Conservation (phyloP, 2,113 vertebrate species). For the Ictidomys tridecemlineatus region DNA sequence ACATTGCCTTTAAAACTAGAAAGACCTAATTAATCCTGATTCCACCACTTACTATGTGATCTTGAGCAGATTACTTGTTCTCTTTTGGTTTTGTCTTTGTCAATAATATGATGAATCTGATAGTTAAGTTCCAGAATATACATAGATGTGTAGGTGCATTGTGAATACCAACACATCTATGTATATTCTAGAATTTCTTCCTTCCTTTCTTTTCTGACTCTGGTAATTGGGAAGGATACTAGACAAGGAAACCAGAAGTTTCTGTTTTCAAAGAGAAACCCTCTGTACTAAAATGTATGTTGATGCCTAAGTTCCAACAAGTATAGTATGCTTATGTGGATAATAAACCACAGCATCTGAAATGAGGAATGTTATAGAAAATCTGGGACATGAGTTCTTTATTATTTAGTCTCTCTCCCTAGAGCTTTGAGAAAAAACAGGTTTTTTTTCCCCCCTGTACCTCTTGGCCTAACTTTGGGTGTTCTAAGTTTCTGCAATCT, state of each 20-base stretch:
- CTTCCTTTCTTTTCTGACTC: neutral
- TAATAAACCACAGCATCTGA: neutral
- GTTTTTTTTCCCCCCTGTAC: neutral
- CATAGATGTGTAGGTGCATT: neutral
- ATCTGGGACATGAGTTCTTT: neutral
- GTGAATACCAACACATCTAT: too few species aligned
- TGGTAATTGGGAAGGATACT: too few species aligned
- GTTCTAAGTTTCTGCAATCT: neutral
- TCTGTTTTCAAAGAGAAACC: neutral
- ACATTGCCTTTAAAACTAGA: neutral
- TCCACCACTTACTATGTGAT: neutral
- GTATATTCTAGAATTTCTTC: neutral
- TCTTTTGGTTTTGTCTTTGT: slow-evolving; percentile 13
- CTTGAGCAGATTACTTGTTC: neutral
- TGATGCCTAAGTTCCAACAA: neutral
- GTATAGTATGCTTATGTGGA: neutral
- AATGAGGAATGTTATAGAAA: neutral
- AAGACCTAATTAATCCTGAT: neutral
- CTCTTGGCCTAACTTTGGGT: neutral
- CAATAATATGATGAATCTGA: neutral
- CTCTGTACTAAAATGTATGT: neutral
- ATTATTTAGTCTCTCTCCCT: slow-evolving; percentile 11
- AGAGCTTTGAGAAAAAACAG: slow-evolving; percentile 36
- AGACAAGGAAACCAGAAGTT: neutral
- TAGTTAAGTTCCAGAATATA: neutral